Conservation (phyloP, 2,113 vertebrate genomes). For the Spheniscus mendiculus region DNA sequence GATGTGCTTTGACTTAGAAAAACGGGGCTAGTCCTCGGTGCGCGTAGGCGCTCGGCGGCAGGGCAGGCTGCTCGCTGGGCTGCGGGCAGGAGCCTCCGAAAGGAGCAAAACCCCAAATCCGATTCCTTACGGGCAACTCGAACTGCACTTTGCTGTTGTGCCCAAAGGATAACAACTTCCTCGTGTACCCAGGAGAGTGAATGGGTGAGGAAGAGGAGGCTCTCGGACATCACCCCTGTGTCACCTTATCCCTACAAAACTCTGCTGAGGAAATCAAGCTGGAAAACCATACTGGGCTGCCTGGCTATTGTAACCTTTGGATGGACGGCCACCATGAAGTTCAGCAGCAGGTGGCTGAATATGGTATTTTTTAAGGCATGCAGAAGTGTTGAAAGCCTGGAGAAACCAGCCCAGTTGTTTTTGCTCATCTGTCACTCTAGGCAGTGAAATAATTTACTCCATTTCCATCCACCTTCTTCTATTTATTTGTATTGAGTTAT, state of each 20-base stretch:
- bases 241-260: neutral
- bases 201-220: neutral
- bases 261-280: neutral
- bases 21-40: neutral
- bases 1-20: constrained; percentile 10
- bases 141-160: neutral
- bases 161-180: neutral
- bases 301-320: neutral
- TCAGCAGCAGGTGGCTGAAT: neutral
- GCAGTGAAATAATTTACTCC: constrained; percentile 21
- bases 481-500: neutral
- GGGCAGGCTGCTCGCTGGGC: neutral
- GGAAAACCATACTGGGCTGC: neutral
- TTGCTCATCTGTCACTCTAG: neutral
- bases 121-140: fast-evolving
- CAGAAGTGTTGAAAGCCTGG: neutral
- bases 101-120: neutral
- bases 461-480: constrained; percentile 26
- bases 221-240: neutral
- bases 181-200: neutral
- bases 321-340: neutral
- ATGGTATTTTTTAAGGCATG: neutral
- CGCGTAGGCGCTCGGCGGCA: fast-evolving
- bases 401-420: neutral
- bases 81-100: neutral